A percentile compares a stretch with the other conserved stretches of the same genome.
Evolutionary conservation across 2,888 invertebrate genomes (phyloP).

Genomic region (Tenthredo scrophulariae): DNA sequence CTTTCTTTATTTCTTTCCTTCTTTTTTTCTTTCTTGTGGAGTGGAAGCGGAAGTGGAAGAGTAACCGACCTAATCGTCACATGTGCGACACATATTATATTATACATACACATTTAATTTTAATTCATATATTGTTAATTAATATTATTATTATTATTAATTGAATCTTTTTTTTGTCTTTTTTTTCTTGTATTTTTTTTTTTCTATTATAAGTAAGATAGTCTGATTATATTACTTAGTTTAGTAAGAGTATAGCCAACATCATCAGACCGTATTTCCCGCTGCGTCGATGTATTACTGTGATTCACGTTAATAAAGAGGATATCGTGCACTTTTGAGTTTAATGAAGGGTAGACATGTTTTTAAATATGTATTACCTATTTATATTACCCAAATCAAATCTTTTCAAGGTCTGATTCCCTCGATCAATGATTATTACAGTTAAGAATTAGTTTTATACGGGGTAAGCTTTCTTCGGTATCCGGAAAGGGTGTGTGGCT

Average conservation of each 20-base stretch:
- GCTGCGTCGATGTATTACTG: constrained; percentile 51
- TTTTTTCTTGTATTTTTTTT: constrained; percentile 71
- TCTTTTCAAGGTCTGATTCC: neutral
- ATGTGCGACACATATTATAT: constrained; percentile 15
- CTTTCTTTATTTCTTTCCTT: too few relatives aligned
- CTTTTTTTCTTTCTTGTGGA: neutral
- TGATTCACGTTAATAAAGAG: constrained; percentile 51
- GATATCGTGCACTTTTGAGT: constrained; percentile 26
- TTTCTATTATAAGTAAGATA: constrained; percentile 74
- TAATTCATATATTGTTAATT: constrained; percentile 68
- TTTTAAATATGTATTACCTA: neutral
- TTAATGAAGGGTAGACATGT: neutral
- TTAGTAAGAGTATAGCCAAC: constrained; percentile 69
- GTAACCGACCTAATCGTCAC: neutral
- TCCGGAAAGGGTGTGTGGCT: too few relatives aligned
- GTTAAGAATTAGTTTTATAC: too few relatives aligned
- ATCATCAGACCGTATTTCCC: constrained; percentile 68
- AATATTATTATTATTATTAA: constrained; percentile 69
- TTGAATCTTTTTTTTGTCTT: constrained; percentile 63
- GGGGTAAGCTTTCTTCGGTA: too few relatives aligned
- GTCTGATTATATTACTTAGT: constrained; percentile 71
- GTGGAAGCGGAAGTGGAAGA: neutral
- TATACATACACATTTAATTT: constrained; percentile 68
- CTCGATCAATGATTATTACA: neutral
- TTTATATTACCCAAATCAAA: neutral